Percentiles rank a stretch among this genome's conserved stretches.
Evolutionary conservation across 1,140 invertebrate genomes (phyloP).

Genomic region (Drosophila eugracilis): DNA sequence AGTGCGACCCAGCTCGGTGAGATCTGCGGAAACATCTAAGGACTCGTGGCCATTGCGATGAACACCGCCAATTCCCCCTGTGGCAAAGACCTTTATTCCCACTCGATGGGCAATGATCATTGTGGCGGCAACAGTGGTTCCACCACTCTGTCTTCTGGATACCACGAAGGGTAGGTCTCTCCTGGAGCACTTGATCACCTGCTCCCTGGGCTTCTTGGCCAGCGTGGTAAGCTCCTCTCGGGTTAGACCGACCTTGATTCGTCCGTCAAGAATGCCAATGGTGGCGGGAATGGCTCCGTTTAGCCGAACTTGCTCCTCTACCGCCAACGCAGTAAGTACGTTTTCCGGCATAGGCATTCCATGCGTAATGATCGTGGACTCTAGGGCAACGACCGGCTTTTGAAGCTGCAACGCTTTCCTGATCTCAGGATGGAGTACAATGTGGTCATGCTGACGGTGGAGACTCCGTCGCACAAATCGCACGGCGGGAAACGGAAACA

Average conservation of each 20-base stretch:
- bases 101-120: conserved; percentile 92
- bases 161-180: conserved; percentile 93
- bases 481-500: conserved; percentile 8
- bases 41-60: conserved; percentile 94
- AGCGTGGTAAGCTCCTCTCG: conserved; percentile 88
- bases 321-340: conserved; percentile 92
- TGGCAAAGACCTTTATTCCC: conserved; percentile 97
- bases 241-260: conserved; percentile 92
- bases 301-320: conserved; percentile 91
- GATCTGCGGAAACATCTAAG: conserved; percentile 97
- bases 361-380: conserved; percentile 99
- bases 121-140: conserved; percentile 98
- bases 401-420: conserved; percentile 51
- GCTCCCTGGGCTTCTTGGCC: conserved; percentile 84
- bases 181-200: conserved; percentile 91
- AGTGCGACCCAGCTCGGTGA: conserved; percentile 94
- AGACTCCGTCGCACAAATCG: conserved; percentile 5
- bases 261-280: conserved; percentile 94
- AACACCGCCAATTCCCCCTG: conserved; percentile 96
- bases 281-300: conserved; percentile 97
- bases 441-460: conserved; percentile 27
- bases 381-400: conserved; percentile 92
- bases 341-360: conserved; percentile 98
- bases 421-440: conserved; percentile 70
- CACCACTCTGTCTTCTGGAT: conserved; percentile 91